Conservation (phyloP, 1,140 invertebrate species). For the Luehdorfia chinensis region DNA sequence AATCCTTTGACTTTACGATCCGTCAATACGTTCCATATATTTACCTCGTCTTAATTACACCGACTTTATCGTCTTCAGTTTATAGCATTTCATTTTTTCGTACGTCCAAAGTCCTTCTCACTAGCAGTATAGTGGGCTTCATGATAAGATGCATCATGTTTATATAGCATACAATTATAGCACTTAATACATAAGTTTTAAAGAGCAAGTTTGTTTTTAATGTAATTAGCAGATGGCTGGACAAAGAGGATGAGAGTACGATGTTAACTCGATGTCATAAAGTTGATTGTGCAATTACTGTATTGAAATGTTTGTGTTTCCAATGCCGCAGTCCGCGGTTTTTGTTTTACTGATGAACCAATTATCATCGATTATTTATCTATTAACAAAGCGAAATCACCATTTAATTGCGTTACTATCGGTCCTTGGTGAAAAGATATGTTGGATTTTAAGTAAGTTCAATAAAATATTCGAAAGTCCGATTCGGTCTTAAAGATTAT, state of each 20-base stretch:
- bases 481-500: constrained; percentile 15
- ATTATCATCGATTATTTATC: background rate
- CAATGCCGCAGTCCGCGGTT: constrained; percentile 10
- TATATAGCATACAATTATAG: background rate
- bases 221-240: constrained; percentile 1
- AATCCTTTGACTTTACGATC: constrained; percentile 67
- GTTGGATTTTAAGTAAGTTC: constrained; percentile 7
- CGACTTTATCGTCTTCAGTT: constrained; percentile 53
- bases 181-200: background rate
- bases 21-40: constrained; percentile 69
- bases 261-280: constrained; percentile 20
- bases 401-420: constrained; percentile 9
- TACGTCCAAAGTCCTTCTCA: constrained; percentile 36
- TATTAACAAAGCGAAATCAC: constrained; percentile 6
- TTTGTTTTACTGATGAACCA: constrained; percentile 17
- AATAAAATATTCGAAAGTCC: constrained; percentile 17
- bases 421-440: constrained; percentile 1
- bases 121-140: constrained; percentile 23
- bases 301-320: constrained; percentile 18
- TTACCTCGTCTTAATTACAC: constrained; percentile 69
- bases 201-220: constrained; percentile 2
- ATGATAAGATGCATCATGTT: background rate
- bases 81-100: constrained; percentile 57
- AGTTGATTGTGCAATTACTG: constrained; percentile 28
- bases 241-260: constrained; percentile 12